Conservation (phyloP, 2,797 vertebrate genomes). For the Presbytis comata region DNA sequence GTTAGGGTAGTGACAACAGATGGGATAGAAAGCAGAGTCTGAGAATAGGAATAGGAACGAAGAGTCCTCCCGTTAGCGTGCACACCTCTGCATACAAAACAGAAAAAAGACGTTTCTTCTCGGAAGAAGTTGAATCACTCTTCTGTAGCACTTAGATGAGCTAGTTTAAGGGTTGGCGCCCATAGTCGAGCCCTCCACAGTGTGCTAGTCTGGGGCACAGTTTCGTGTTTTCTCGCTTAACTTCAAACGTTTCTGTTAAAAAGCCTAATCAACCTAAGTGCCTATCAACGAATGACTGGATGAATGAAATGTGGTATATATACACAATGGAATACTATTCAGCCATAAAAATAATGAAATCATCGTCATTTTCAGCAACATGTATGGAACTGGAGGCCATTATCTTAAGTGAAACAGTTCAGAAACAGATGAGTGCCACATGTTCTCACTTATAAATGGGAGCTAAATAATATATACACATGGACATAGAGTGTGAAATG, state of each 20-base stretch:
- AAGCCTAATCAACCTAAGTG: not conserved
- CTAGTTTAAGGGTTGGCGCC: not conserved
- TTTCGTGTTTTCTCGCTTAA: not conserved
- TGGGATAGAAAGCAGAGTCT: not conserved
- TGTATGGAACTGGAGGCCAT: not conserved
- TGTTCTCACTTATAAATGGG: not conserved
- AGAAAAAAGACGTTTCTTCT: not conserved
- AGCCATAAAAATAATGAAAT: not conserved
- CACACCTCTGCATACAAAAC: not conserved
- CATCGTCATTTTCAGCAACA: not conserved
- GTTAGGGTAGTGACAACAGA: not conserved
- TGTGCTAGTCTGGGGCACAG: not conserved
- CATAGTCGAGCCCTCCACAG: not conserved
- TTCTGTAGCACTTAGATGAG: not conserved
- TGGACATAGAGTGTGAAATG: no score
- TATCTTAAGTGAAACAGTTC: not conserved
- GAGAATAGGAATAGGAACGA: constrained; percentile 3
- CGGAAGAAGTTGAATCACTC: not conserved
- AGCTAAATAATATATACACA: not conserved
- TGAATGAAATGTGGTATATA: not conserved
- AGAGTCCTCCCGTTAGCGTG: not conserved
- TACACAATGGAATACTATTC: not conserved
- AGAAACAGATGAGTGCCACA: not conserved
- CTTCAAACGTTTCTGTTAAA: not conserved
- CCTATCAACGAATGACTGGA: not conserved